Evolutionary conservation across 2,113 vertebrate species (phyloP).

Genomic region (Campylomormyrus numenius): DNA sequence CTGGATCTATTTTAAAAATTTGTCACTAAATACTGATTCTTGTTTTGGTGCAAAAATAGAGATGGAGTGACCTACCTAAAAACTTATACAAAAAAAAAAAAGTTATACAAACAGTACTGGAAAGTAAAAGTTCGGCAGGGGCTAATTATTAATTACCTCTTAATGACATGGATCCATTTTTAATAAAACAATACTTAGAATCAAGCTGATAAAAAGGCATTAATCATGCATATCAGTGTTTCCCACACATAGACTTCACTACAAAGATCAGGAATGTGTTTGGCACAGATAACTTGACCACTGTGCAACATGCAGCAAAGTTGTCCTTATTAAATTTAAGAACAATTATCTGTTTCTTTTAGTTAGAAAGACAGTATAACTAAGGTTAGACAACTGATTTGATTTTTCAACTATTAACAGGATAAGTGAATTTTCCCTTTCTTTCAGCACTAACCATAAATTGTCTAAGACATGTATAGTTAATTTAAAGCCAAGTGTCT

Average conservation of each 20-base stretch:
- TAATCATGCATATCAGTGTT: background rate
- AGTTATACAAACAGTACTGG: background rate
- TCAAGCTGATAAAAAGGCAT: background rate
- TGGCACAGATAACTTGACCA: background rate
- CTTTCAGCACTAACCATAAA: background rate
- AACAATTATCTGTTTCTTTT: background rate
- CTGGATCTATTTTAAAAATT: background rate
- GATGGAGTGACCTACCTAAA: background rate
- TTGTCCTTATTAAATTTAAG: background rate
- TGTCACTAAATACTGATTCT: background rate
- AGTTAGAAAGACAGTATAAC: background rate
- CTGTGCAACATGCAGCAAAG: background rate
- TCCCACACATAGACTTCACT: background rate
- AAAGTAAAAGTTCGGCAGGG: background rate
- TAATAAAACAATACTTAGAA: background rate
- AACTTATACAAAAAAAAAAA: background rate
- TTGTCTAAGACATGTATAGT: background rate
- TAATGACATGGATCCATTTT: background rate
- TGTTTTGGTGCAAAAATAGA: background rate
- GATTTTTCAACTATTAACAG: background rate
- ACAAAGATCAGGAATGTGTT: background rate
- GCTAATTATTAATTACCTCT: background rate
- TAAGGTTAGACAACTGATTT: background rate
- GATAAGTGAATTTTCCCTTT: background rate
- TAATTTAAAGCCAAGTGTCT: background rate